A percentile compares a stretch with the other conserved stretches of the same genome.
Conservation (phyloP, 2,797 vertebrate species). For the Meda fulgida region DNA sequence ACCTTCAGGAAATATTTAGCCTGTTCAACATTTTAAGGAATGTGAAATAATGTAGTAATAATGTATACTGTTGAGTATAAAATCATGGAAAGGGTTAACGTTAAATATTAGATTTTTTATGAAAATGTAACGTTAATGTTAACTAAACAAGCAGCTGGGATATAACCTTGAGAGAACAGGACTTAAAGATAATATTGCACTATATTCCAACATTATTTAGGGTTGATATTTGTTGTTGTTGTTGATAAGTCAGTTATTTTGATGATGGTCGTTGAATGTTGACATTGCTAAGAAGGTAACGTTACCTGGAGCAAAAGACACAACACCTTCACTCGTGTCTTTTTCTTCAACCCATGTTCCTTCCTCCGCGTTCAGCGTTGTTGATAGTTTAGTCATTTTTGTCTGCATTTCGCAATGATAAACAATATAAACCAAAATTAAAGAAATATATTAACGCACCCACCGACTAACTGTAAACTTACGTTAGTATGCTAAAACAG, state of each 20-base stretch:
- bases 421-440: not conserved
- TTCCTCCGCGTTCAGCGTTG: not conserved
- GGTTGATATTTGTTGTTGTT: not conserved
- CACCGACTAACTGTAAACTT: not conserved
- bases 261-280: not conserved
- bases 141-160: not conserved
- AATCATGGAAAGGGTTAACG: not conserved
- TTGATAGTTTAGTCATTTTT: not conserved
- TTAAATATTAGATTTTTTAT: not conserved
- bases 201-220: not conserved
- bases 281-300: not conserved
- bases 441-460: not conserved
- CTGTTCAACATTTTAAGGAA: not conserved
- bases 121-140: not conserved
- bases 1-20: not conserved
- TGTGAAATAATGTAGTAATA: not conserved
- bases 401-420: slow-evolving; percentile 23
- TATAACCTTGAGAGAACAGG: not conserved
- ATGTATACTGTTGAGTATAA: too few species aligned
- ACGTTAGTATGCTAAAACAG: not conserved
- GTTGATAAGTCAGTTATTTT: not conserved
- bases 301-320: slow-evolving; percentile 15
- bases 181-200: not conserved
- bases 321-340: not conserved
- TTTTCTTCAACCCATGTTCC: not conserved